phyloP scores from a whole-genome alignment of 2,888 invertebrate species.

The Tenodera sinensis region DNA sequence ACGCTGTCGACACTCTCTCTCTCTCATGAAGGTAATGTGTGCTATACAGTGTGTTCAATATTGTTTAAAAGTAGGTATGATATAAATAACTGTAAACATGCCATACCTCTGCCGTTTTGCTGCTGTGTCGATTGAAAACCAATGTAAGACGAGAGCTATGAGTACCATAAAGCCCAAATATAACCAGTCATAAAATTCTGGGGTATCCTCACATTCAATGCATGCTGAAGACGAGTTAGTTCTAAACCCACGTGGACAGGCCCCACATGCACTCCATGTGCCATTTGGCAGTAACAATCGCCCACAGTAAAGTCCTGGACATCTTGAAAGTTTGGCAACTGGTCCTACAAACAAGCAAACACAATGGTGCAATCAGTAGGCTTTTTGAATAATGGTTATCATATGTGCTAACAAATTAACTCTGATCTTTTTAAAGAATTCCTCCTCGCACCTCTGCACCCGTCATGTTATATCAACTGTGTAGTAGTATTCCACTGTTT shows the following conservation, averaged over 20 bases:
- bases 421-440: no score
- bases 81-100: no score
- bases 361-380: background rate
- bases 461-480: no score
- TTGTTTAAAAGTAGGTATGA: no score
- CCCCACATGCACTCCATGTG: constrained; percentile 76
- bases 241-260: constrained; percentile 79
- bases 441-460: no score
- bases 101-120: constrained; percentile 56
- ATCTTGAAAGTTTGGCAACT: constrained; percentile 40
- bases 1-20: no score
- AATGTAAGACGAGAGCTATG: constrained; percentile 81
- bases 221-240: constrained; percentile 70
- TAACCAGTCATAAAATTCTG: constrained; percentile 86
- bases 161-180: constrained; percentile 93
- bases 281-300: constrained; percentile 62
- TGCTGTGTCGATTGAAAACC: constrained; percentile 83
- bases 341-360: background rate
- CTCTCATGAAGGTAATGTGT: no score
- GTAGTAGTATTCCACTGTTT: no score
- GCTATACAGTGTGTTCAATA: no score
- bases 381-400: no score
- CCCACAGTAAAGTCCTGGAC: constrained; percentile 85
- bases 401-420: no score
- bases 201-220: constrained; percentile 67